Base-by-base conservation (phyloP, 1,140 invertebrate species). In the Anastatus disparis region DNA sequence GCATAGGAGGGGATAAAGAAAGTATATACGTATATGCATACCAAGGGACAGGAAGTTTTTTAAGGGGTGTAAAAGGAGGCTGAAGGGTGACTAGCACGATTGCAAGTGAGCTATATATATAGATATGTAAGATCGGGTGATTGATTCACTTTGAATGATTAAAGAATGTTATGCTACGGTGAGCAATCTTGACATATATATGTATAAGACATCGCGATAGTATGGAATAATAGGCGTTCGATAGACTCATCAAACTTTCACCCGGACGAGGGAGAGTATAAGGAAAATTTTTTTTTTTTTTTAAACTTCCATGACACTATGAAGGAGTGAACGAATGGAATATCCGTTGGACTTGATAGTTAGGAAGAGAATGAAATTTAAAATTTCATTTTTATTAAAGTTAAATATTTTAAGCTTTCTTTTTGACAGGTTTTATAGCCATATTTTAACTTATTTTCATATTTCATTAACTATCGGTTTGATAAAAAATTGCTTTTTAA, bases 131-230 rank as follows among this genome's bases (percentile, higher is more conserved):
- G n/a, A 77, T 78, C 80, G 72, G 77, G 83, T 86, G 84, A 86
- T 86, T 86, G 84, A 86, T 86, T 85, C 76, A 81, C 82, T 84
- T 81, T 83, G 82, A 86, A 86, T 85, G 83, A 86, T 85, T 84
- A 83, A 85, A 85, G 82, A 84, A 82, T 75, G 79, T 70, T 70
- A 75, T 75, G 53, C 10, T 10, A 74, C 62, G 75, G 63, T 52
- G 73, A 72, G 70, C 38, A 53, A 63, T 62, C 24, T 26, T 10
- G 1, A 1, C 17, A 8, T 46, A 20, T 29, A 29, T 29, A 29
- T 13, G 3, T 46, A 48, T 15, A 7, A 58, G 27, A 4, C 42
- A 69, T 58, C 65, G 72, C 65, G 61, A 62, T 67, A 65, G 59
- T 72, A 73, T 64, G 74, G 77, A 81, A 82, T 83, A 84, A 83